Base-by-base conservation (phyloP, 2,113 vertebrate species). In the Orycteropus afer region DNA sequence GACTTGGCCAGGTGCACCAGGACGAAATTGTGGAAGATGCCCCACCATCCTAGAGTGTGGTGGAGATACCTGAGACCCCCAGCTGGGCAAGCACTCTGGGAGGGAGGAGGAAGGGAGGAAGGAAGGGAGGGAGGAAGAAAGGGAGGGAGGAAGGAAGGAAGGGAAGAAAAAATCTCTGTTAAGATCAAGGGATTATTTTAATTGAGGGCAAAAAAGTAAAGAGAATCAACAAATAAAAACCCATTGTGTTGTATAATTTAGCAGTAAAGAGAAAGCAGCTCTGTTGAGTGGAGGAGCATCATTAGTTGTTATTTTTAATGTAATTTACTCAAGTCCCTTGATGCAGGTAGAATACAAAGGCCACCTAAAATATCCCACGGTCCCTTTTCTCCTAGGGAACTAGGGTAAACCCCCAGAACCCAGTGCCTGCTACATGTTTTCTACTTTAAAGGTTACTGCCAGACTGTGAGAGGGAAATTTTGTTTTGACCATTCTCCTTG, bases 401-500 rank as follows among this genome's bases (percentile, higher is more conserved):
- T 69, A 57, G 63, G 51, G 59, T 57, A 89, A 85, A 69, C 51
- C 73, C 57, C 12, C 40, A 86, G 53, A 57, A 71, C 34, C 61
- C 34, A 59, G 40, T 37, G 23, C 47, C 37, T n/a, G 47, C 37
- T 47, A 25, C 18, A 32, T 63, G 42, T 29, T 55, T 86, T 57
- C 53, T 57, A 59, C 49, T 79, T 86, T 32, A 84, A 55, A 55
- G 53, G 15, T 76, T 61, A 73, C 74, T 20, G 17, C 27, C 51
- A 57, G 74, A 59, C n/a, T 47, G 15, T 88, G 8, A 73, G 53
- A 63, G 22, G 53, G 22, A n/a, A 94, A 53, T 78, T 67, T 42
- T 51, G n/a, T 55, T 94, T 37, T 81, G 57, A 89, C n/a, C 25
- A 17, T 80, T 94, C 57, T 73, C n/a, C 73, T 65, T 82, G 40